A percentile compares a stretch with the other conserved stretches of the same genome.
These are phyloP conservation scores for Eupithecia inturbata DNA, from an alignment of 2,888 invertebrate species.

Conservation along the genomic window DNA sequence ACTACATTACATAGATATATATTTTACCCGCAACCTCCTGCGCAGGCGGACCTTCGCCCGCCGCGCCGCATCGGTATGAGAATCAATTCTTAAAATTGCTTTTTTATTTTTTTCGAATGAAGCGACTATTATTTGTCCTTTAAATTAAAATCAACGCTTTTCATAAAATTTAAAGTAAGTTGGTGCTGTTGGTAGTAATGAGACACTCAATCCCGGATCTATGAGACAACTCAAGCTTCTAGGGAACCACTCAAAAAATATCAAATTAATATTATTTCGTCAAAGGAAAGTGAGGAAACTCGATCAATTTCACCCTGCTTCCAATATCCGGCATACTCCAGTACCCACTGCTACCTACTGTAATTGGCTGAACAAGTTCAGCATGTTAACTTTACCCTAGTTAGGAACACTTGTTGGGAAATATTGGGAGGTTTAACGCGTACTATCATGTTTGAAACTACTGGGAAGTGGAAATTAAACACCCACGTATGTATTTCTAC, in stretches of 20 bases:
- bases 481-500: background rate
- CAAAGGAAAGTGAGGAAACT: slow-evolving; percentile 2
- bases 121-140: too few species aligned
- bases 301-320: background rate
- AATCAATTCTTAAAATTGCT: too few species aligned
- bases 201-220: background rate
- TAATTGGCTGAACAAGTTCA: slow-evolving; percentile 7
- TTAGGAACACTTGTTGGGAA: background rate
- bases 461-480: background rate
- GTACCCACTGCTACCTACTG: background rate
- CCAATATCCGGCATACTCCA: background rate
- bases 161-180: too few species aligned
- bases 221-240: background rate
- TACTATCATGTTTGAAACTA: background rate
- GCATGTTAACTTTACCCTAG: background rate
- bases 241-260: slow-evolving; percentile 1
- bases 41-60: too few species aligned
- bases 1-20: too few species aligned
- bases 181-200: background rate
- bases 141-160: too few species aligned
- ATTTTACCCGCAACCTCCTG: too few species aligned
- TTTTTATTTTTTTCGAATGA: too few species aligned
- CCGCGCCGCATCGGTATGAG: too few species aligned
- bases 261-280: slow-evolving; percentile 10
- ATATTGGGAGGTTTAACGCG: background rate